Evolutionary conservation across 2,888 invertebrate genomes (phyloP).

Genomic region (Strigamia maritima): DNA sequence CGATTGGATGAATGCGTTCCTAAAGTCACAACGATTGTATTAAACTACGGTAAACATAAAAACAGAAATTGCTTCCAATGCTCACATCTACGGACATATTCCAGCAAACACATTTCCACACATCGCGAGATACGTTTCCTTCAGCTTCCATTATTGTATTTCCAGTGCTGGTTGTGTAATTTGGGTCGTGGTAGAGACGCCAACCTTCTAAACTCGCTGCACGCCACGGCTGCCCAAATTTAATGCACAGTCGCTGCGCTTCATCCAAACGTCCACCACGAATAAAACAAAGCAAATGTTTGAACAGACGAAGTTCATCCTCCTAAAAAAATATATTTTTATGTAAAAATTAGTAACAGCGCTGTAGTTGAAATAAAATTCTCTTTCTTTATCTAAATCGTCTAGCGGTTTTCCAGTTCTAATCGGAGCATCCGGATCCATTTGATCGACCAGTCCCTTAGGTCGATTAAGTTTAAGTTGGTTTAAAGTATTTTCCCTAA

Average conservation of each 20-base stretch:
- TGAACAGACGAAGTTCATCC: slow-evolving; percentile 65
- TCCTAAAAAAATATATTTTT: slow-evolving; percentile 55
- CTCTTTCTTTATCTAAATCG: slow-evolving; percentile 67
- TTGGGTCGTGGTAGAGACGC: slow-evolving; percentile 81
- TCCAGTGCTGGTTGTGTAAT: slow-evolving; percentile 58
- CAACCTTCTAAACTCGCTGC: slow-evolving; percentile 88
- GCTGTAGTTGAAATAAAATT: not conserved
- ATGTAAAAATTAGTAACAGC: not conserved
- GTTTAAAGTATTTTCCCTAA: slow-evolving; percentile 79
- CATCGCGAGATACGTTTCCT: slow-evolving; percentile 68
- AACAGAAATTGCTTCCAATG: not conserved
- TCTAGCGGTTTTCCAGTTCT: slow-evolving; percentile 75
- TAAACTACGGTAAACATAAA: not conserved
- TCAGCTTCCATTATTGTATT: slow-evolving; percentile 60
- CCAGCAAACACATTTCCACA: slow-evolving; percentile 61
- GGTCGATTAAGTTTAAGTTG: slow-evolving; percentile 59
- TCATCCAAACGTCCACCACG: slow-evolving; percentile 81
- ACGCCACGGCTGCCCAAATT: slow-evolving; percentile 87
- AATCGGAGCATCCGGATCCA: slow-evolving; percentile 87
- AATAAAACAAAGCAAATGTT: slow-evolving; percentile 69
- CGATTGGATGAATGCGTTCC: slow-evolving; percentile 44
- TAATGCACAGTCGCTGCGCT: slow-evolving; percentile 77
- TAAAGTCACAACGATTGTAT: not conserved
- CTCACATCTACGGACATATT: slow-evolving; percentile 53
- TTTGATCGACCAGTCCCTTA: slow-evolving; percentile 60